Base-by-base conservation (phyloP, 1,140 invertebrate genomes). In the Glossosoma conforme region DNA sequence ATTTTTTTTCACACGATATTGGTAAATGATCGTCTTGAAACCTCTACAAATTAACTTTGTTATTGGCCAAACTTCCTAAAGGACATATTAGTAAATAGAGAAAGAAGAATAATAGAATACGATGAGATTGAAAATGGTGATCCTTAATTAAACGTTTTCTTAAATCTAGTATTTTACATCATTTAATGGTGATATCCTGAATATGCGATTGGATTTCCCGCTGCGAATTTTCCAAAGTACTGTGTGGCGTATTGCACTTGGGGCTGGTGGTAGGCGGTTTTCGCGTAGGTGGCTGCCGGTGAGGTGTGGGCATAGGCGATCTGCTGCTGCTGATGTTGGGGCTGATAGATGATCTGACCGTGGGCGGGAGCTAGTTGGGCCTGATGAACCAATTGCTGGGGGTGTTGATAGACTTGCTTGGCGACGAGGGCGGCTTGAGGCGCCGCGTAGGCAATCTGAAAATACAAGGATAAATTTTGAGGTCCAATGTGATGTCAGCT, bases 151-250 rank as follows among this genome's bases (percentile, higher is more conserved):
- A 33, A 3, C n/a, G 11, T 13, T 3, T 35, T 18, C 32, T 30
- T 32, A 30, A 10, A 44, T 30, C 4, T 32, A 15, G 24, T 44
- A n/a, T 44, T 44, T 32, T 44, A 30, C 17, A 44, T 32, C 10
- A 44, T 32, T 22, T 50, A 54, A 49, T 58, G 56, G 36, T 58
- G 53, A 19, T 58, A 54, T 40, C 35, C 46, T 8, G 56, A 37
- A 44, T 58, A 58, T 3, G 40, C 50, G 10, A 45, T 3, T 14
- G 44, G 32, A 49, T 54, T 58, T 30, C 35, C 42, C 17, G 53
- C 51, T 6, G 56, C 46, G 18, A 53, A 19, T 44, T 58, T 58
- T 28, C 56, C 56, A 35, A 46, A 58, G 32, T 51, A 58, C 28
- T 58, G 56, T 3, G 43, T 43, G 3, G 42, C 22, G 32, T 54